Evolutionary conservation across 2,113 vertebrate species (phyloP).

Genomic region (Thamnaconus septentrionalis): DNA sequence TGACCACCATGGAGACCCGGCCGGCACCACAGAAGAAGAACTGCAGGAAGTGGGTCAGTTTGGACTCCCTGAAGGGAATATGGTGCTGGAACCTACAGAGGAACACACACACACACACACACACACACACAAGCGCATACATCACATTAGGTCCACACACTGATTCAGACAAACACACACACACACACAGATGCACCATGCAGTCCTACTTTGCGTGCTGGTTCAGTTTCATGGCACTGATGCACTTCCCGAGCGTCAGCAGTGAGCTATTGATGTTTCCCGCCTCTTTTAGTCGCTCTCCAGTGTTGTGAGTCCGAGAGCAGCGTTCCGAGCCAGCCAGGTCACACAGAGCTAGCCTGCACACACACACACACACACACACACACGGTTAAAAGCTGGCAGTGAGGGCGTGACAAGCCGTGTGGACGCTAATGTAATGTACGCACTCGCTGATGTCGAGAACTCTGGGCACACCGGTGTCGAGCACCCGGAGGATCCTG

Average conservation of each 20-base stretch:
- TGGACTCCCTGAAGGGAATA: conserved; percentile 93
- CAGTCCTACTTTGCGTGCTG: conserved; percentile 87
- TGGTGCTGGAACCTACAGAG: conserved; percentile 83
- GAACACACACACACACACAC: not conserved
- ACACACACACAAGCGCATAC: too few relatives aligned
- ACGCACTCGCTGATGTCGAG: conserved; percentile 90
- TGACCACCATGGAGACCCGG: conserved; percentile 92
- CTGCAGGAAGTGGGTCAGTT: conserved; percentile 95
- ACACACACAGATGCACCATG: not conserved
- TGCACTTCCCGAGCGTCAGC: conserved; percentile 90
- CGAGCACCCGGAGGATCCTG: conserved; percentile 84
- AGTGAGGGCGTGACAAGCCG: not conserved
- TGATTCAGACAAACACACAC: not conserved
- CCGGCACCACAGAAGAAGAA: conserved; percentile 92
- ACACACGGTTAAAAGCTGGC: not conserved
- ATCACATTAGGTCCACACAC: conserved; percentile 15
- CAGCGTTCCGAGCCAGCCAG: conserved; percentile 94
- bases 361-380: not conserved
- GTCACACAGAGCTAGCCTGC: conserved; percentile 88
- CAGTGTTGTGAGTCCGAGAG: conserved; percentile 88
- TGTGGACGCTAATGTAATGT: not conserved
- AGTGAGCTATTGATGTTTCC: conserved; percentile 95
- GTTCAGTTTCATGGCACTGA: conserved; percentile 84
- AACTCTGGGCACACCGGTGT: conserved; percentile 77
- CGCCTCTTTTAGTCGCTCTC: conserved; percentile 91